A percentile compares a stretch with the other conserved stretches of the same genome.
phyloP scores from a whole-genome alignment of 1,140 invertebrate species.

The Nasonia vitripennis region DNA sequence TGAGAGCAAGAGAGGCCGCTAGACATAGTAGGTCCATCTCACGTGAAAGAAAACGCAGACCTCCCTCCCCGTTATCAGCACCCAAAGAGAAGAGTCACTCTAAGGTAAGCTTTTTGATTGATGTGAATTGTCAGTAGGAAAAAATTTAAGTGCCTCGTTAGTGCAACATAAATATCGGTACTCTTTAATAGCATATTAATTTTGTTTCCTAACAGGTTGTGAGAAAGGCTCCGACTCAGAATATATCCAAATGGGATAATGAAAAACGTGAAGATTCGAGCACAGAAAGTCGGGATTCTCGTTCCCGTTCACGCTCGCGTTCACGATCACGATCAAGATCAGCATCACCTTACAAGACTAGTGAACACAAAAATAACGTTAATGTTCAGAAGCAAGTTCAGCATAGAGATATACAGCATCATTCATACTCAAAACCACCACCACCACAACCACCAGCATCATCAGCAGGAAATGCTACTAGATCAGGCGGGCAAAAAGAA shows the following conservation, averaged over 20 bases:
- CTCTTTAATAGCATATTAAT: not conserved
- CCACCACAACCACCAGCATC: slow-evolving; percentile 1
- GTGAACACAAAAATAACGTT: slow-evolving; percentile 1
- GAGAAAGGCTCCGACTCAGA: slow-evolving; percentile 18
- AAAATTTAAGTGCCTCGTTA: too few species aligned
- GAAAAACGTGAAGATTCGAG: slow-evolving; percentile 45
- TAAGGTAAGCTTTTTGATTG: slow-evolving; percentile 21
- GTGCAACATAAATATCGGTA: not conserved
- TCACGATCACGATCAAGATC: slow-evolving; percentile 35
- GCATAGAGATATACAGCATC: slow-evolving; percentile 2
- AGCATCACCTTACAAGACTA: slow-evolving; percentile 21
- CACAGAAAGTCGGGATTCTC: slow-evolving; percentile 37
- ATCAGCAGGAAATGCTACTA: slow-evolving; percentile 16
- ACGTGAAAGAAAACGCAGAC: slow-evolving; percentile 37
- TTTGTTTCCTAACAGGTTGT: slow-evolving; percentile 2
- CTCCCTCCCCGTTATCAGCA: slow-evolving; percentile 20
- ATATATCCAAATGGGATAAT: slow-evolving; percentile 54
- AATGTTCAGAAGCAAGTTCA: slow-evolving; percentile 9
- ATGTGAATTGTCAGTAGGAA: not conserved
- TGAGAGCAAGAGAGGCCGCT: slow-evolving; percentile 25
- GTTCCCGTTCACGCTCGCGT: slow-evolving; percentile 15
- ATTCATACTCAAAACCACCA: not conserved
- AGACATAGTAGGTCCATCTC: slow-evolving; percentile 32
- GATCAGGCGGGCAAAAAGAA: slow-evolving; percentile 33
- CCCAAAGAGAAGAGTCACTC: slow-evolving; percentile 25